phyloP scores from a whole-genome alignment of 1,140 invertebrate genomes.

The Halictus rubicundus region DNA sequence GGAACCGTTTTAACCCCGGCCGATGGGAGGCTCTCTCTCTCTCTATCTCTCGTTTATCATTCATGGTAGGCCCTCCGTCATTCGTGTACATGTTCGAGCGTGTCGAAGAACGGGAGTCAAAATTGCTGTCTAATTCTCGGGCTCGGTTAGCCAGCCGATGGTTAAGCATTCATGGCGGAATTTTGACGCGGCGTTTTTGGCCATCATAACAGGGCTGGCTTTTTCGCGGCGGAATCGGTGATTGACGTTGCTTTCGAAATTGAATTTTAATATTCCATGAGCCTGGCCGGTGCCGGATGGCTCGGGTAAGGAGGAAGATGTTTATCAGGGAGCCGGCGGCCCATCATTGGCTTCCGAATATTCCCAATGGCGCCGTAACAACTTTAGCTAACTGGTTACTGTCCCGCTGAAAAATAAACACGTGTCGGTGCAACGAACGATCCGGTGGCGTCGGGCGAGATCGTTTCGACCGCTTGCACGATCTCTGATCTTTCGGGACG shows the following conservation, averaged over 20 bases:
- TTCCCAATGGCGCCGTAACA: neutral
- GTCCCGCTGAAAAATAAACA: neutral
- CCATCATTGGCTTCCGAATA: neutral
- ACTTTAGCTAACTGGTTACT: neutral
- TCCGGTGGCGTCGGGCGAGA: neutral
- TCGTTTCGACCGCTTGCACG: too few relatives aligned
- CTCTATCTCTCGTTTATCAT: slow-evolving; percentile 42
- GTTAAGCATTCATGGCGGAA: slow-evolving; percentile 20
- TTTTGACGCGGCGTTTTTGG: neutral
- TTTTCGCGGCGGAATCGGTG: neutral
- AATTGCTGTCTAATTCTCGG: slow-evolving; percentile 38
- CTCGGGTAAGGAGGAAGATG: neutral
- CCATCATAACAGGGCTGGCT: neutral
- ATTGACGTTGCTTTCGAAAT: neutral
- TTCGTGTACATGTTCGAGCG: slow-evolving; percentile 42
- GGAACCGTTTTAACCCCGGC: neutral
- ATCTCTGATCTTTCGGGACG: neutral
- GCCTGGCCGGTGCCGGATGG: neutral
- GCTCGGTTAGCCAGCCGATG: slow-evolving; percentile 26
- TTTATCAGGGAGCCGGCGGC: neutral
- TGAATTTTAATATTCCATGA: slow-evolving; percentile 38
- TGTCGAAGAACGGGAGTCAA: slow-evolving; percentile 21
- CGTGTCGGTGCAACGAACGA: neutral
- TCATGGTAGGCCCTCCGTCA: slow-evolving; percentile 28
- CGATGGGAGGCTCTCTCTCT: slow-evolving; percentile 12